phyloP scores from a whole-genome alignment of 92 coral and sea anemone species.

The Parazoanthus swiftii region DNA sequence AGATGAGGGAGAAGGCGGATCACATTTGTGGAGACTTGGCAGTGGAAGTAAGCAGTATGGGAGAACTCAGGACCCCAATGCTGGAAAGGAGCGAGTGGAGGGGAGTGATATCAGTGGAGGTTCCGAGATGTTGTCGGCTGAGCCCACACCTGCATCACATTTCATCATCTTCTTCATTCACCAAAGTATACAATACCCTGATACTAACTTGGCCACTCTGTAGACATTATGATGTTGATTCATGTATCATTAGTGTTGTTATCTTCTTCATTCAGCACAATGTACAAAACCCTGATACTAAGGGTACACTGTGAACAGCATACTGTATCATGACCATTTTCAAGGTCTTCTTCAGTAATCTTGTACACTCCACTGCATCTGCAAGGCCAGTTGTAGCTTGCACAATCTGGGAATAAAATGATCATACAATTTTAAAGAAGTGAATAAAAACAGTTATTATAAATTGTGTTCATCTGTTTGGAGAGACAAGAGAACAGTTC shows the following conservation, averaged over 20 bases:
- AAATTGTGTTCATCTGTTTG: no score
- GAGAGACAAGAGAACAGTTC: no score
- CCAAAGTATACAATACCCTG: neutral
- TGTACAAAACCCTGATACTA: slow-evolving; percentile 71
- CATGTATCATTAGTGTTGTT: neutral
- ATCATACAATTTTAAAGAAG: no score
- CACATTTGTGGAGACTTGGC: no score
- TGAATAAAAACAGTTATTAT: neutral
- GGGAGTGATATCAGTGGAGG: no score
- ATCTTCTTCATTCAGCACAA: slow-evolving; percentile 48
- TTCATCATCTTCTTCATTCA: neutral
- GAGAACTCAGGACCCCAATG: no score
- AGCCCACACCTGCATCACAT: no score
- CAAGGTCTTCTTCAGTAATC: slow-evolving; percentile 77
- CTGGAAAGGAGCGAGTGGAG: no score
- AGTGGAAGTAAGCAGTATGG: no score
- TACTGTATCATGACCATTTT: slow-evolving; percentile 72
- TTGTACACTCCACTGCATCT: slow-evolving; percentile 87
- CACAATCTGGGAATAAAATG: slow-evolving; percentile 41
- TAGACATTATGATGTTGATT: slow-evolving; percentile 66
- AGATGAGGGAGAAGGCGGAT: no score
- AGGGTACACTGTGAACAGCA: slow-evolving; percentile 90
- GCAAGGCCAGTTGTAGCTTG: slow-evolving; percentile 71
- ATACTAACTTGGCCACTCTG: slow-evolving; percentile 53
- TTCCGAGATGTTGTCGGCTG: no score